These are phyloP conservation scores for Nezara viridula DNA, from an alignment of 2,888 invertebrate species.

Conservation along the genomic window DNA sequence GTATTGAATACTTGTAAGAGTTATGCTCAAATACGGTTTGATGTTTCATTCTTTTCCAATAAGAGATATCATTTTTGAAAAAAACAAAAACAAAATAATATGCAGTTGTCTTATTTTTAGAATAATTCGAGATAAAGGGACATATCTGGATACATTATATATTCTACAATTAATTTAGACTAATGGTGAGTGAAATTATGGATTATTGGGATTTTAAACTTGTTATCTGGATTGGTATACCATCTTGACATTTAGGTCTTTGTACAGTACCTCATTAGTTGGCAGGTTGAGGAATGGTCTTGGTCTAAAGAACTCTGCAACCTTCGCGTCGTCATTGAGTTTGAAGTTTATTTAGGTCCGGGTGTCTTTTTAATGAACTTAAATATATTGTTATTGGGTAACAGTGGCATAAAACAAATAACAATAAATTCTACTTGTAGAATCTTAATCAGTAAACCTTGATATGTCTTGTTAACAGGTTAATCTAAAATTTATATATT, in stretches of 20 bases:
- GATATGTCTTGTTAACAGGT: not conserved
- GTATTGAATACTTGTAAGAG: no score
- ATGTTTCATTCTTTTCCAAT: no score
- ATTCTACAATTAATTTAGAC: no score
- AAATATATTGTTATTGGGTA: not conserved
- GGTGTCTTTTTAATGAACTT: not conserved
- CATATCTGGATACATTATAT: no score
- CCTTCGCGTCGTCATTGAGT: not conserved
- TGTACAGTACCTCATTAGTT: not conserved
- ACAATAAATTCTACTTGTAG: not conserved
- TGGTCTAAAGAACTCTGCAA: not conserved
- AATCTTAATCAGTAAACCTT: not conserved
- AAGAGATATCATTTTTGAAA: no score
- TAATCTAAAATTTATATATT: not conserved
- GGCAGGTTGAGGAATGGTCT: not conserved
- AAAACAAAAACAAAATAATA: no score
- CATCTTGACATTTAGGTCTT: not conserved
- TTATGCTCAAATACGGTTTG: no score
- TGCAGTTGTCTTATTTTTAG: no score
- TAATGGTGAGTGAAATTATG: not conserved
- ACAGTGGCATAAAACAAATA: not conserved
- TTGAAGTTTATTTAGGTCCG: not conserved
- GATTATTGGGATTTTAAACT: not conserved
- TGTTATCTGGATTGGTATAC: not conserved
- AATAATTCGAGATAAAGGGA: no score